Evolutionary conservation across 2,888 invertebrate genomes (phyloP).

Genomic region (Parthenolecanium corni): DNA sequence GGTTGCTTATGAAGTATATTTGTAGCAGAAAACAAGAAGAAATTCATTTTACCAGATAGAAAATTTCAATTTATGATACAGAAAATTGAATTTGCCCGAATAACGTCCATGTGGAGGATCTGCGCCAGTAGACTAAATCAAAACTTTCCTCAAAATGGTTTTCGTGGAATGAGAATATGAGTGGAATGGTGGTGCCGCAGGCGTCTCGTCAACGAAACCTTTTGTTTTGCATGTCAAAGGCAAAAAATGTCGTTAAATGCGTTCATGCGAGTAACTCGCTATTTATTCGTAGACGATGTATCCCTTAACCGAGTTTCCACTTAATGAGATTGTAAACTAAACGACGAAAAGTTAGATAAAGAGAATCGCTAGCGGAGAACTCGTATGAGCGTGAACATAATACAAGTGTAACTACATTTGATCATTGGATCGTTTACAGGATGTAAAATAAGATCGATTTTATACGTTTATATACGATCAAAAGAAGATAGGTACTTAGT

Average conservation of each 20-base stretch:
- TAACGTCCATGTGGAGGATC: too few relatives aligned
- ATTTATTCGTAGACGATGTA: constrained; percentile 17
- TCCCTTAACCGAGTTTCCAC: constrained; percentile 21
- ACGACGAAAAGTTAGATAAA: too few relatives aligned
- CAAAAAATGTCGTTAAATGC: not conserved
- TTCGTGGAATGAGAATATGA: not conserved
- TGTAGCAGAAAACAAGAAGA: too few relatives aligned
- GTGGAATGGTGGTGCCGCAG: not conserved
- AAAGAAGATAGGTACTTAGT: too few relatives aligned
- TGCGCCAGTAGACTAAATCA: too few relatives aligned
- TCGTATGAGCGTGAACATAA: not conserved
- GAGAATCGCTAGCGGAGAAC: too few relatives aligned
- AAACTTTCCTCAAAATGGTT: not conserved
- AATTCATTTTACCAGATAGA: too few relatives aligned
- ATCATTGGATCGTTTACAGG: constrained; percentile 15
- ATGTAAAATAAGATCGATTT: not conserved
- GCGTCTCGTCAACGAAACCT: too few relatives aligned
- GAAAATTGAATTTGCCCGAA: too few relatives aligned
- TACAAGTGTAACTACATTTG: constrained; percentile 8
- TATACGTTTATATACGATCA: too few relatives aligned
- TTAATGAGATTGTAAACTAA: constrained; percentile 16
- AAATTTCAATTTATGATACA: too few relatives aligned
- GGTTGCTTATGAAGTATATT: too few relatives aligned
- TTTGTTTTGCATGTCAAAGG: not conserved
- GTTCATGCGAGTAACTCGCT: constrained; percentile 7